phyloP scores from a whole-genome alignment of 2,113 vertebrate species.

The Hippocampus abdominalis region DNA sequence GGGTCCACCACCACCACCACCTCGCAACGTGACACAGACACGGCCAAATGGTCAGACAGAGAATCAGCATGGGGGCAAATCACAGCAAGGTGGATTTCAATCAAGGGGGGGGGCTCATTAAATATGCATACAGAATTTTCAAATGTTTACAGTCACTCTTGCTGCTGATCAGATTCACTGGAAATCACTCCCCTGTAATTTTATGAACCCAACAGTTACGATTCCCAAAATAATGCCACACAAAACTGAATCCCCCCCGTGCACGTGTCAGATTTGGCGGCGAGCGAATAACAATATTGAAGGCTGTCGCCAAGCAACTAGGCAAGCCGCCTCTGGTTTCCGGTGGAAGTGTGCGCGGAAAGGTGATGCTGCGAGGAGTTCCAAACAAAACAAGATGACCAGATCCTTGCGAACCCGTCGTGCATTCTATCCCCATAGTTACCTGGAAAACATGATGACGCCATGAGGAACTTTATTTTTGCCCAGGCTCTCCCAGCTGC shows the following conservation, averaged over 20 bases:
- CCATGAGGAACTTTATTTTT: conserved; percentile 87
- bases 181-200: neutral
- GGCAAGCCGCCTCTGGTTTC: conserved; percentile 62
- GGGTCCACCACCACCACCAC: too few species aligned
- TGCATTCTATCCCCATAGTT: conserved; percentile 15
- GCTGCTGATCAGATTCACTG: too few species aligned
- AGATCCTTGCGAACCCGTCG: neutral
- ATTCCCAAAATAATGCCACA: neutral
- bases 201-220: neutral
- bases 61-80: neutral
- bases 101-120: too few species aligned
- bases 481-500: conserved; percentile 86
- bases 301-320: conserved; percentile 78
- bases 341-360: conserved; percentile 45
- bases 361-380: neutral
- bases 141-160: too few species aligned
- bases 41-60: neutral
- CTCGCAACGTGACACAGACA: too few species aligned
- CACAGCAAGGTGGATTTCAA: neutral
- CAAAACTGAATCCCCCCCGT: conserved; percentile 7
- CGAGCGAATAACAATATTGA: conserved; percentile 57
- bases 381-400: conserved; percentile 13
- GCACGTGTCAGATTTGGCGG: conserved; percentile 37
- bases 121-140: too few species aligned
- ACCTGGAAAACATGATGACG: conserved; percentile 87